A percentile compares a stretch with the other conserved stretches of the same genome.
Conservation (phyloP, 2,888 invertebrate genomes). For the Apodemia mormo region DNA sequence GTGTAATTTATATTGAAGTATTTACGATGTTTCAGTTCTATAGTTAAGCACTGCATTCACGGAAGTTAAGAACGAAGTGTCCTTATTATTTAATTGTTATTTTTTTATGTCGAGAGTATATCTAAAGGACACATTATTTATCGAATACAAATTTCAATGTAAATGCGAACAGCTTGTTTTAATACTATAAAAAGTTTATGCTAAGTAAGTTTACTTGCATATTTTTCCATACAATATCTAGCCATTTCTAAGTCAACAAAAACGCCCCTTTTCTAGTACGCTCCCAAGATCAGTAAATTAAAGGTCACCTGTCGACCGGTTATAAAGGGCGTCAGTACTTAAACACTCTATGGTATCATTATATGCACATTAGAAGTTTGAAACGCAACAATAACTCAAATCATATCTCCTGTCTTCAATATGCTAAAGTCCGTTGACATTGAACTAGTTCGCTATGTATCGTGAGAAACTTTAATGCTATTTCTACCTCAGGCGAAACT, state of each 20-base stretch:
- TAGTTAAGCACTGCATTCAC: too few relatives aligned
- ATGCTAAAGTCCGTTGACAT: conserved; percentile 38
- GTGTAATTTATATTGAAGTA: too few relatives aligned
- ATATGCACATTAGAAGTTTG: conserved; percentile 25
- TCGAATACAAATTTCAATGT: too few relatives aligned
- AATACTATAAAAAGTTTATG: too few relatives aligned
- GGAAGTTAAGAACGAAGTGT: too few relatives aligned
- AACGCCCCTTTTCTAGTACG: conserved; percentile 28
- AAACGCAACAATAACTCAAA: conserved; percentile 35
- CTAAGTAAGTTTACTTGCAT: neutral
- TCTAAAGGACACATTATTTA: too few relatives aligned
- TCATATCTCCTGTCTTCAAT: conserved; percentile 33
- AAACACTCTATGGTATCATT: conserved; percentile 33
- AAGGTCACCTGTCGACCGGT: conserved; percentile 70
- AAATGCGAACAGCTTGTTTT: too few relatives aligned
- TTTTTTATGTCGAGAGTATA: too few relatives aligned
- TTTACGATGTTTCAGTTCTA: too few relatives aligned
- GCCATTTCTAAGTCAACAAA: conserved; percentile 24
- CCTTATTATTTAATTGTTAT: too few relatives aligned
- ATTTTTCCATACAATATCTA: neutral
- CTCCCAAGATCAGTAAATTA: conserved; percentile 42
- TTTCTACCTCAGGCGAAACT: conserved; percentile 20
- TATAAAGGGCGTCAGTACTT: conserved; percentile 59
- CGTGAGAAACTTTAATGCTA: conserved; percentile 42
- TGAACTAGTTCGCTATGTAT: conserved; percentile 40